Conservation (phyloP, 2,888 invertebrate species). For the Drosophila incognita region DNA sequence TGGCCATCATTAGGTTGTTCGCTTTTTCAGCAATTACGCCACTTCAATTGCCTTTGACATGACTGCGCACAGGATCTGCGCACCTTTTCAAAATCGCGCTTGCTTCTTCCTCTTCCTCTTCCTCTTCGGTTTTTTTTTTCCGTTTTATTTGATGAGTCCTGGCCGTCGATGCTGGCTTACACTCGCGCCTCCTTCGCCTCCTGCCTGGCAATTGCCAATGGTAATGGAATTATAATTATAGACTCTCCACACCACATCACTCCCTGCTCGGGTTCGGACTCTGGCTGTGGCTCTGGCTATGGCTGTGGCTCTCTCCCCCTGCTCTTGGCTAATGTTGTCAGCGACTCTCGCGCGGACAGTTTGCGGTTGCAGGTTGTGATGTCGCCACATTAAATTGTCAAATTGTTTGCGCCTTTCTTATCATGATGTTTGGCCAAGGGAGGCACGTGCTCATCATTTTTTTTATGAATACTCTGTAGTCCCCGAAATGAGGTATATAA, state of each 20-base stretch:
- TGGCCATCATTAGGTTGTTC: conserved; percentile 70
- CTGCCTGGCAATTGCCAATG: conserved; percentile 39
- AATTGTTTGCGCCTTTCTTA: conserved; percentile 80
- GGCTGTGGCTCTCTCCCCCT: neutral
- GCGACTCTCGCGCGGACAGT: conserved; percentile 46
- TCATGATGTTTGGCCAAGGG: conserved; percentile 53
- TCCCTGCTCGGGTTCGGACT: conserved; percentile 7
- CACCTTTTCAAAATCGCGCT: conserved; percentile 77
- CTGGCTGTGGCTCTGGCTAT: neutral
- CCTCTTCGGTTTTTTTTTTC: conserved; percentile 12
- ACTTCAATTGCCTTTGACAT: conserved; percentile 74
- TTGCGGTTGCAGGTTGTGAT: conserved; percentile 55
- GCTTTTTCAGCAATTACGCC: conserved; percentile 69
- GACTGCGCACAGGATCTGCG: conserved; percentile 53
- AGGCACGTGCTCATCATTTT: conserved; percentile 67
- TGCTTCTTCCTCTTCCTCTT: conserved; percentile 40
- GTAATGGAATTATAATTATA: conserved; percentile 84
- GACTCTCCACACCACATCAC: conserved; percentile 64
- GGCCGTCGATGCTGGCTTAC: conserved; percentile 49
- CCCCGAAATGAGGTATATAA: neutral
- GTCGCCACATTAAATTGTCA: conserved; percentile 83
- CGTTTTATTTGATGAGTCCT: conserved; percentile 39
- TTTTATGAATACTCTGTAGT: conserved; percentile 6
- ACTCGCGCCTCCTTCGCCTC: conserved; percentile 56
- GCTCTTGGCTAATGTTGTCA: conserved; percentile 79